These are phyloP conservation scores for Sebastes cheni DNA, from an alignment of 2,797 vertebrate species.

Conservation along the genomic window DNA sequence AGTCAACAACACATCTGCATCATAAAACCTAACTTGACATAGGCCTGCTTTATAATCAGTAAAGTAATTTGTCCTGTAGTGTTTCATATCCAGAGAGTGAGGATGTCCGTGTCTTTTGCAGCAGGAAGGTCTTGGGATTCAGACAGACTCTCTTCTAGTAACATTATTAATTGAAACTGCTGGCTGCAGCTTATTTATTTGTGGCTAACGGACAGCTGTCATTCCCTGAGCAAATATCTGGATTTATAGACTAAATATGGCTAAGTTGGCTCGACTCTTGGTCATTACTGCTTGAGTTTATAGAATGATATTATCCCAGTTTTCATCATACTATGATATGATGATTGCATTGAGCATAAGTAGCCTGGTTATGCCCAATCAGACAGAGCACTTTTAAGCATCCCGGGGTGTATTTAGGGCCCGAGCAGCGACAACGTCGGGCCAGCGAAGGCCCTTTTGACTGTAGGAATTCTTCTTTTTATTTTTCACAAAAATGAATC, in stretches of 20 bases:
- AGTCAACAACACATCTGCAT: too few species aligned
- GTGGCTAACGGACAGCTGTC: neutral
- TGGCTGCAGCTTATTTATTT: neutral
- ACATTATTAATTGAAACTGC: neutral
- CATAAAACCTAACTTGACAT: too few species aligned
- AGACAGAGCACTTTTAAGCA: too few species aligned
- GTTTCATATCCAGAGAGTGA: neutral
- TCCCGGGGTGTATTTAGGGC: too few species aligned
- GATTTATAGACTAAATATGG: neutral
- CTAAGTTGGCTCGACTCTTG: too few species aligned
- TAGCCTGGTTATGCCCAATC: too few species aligned
- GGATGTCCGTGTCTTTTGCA: neutral
- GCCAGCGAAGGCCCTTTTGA: too few species aligned
- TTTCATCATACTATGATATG: neutral
- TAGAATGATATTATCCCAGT: neutral
- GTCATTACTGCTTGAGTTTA: too few species aligned
- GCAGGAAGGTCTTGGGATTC: neutral
- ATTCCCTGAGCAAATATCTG: neutral
- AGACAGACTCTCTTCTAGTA: neutral
- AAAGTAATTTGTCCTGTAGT: neutral
- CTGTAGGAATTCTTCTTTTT: too few species aligned
- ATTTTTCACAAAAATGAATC: too few species aligned
- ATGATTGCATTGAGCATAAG: neutral
- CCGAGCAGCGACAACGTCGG: too few species aligned
- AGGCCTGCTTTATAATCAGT: too few species aligned